phyloP scores from a whole-genome alignment of 2,888 invertebrate genomes.

The Tetragonula carbonaria region DNA sequence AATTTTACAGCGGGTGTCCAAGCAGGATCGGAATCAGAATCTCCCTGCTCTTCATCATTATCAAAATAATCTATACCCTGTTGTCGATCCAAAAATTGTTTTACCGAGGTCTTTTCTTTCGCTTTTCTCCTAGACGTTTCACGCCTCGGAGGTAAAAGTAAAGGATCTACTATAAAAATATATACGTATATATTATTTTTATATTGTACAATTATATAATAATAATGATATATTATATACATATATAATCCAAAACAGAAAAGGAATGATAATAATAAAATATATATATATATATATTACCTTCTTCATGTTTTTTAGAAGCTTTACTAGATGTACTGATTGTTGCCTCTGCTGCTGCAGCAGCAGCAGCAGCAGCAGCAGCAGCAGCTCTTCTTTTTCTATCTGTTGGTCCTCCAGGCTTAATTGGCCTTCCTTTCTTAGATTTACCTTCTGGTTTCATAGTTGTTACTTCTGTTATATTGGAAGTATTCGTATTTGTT shows the following conservation, averaged over 20 bases:
- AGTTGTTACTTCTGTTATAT: constrained; percentile 35
- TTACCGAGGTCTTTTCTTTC: constrained; percentile 87
- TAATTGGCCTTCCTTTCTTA: constrained; percentile 84
- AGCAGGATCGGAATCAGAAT: constrained; percentile 90
- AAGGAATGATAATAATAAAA: not conserved
- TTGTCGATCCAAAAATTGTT: constrained; percentile 84
- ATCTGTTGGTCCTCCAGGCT: constrained; percentile 83
- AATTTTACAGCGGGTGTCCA: constrained; percentile 89
- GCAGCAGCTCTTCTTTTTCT: constrained; percentile 83
- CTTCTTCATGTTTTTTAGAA: constrained; percentile 86
- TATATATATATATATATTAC: constrained; percentile 55
- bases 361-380: constrained; percentile 71
- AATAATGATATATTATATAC: too few species aligned
- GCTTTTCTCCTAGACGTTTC: constrained; percentile 88
- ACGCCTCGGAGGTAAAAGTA: constrained; percentile 84
- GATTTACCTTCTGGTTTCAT: constrained; percentile 75
- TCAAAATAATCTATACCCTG: constrained; percentile 79
- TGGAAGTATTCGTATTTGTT: constrained; percentile 61
- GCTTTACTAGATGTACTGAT: constrained; percentile 73
- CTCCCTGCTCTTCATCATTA: constrained; percentile 86
- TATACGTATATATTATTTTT: constrained; percentile 6
- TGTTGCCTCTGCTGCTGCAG: constrained; percentile 76
- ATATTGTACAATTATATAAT: too few species aligned
- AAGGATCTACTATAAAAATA: constrained; percentile 63
- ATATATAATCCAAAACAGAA: not conserved